A percentile compares a stretch with the other conserved stretches of the same genome.
These are phyloP conservation scores for Elephantulus edwardii DNA, from an alignment of 2,113 vertebrate species.

Conservation along the genomic window DNA sequence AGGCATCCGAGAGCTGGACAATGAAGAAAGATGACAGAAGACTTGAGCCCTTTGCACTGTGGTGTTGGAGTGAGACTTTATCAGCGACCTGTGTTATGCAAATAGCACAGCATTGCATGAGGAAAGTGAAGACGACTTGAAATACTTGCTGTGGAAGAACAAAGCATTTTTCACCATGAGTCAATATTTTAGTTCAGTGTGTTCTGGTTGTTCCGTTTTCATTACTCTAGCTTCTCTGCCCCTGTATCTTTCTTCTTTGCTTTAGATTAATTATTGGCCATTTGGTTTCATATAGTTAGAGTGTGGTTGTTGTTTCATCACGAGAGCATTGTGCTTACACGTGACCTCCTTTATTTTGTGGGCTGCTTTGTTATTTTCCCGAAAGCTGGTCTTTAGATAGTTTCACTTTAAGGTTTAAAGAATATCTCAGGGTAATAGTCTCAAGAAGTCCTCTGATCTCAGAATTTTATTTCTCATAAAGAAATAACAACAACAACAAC, in stretches of 20 bases:
- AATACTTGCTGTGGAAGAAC: too few species aligned
- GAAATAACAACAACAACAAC: too few species aligned
- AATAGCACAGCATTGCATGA: too few species aligned
- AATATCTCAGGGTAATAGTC: too few species aligned
- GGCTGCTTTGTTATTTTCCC: background rate
- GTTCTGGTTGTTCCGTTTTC: background rate
- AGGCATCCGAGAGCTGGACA: too few species aligned
- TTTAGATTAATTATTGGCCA: background rate
- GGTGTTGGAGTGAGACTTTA: too few species aligned
- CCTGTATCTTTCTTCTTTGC: background rate
- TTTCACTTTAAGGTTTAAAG: background rate
- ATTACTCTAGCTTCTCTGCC: background rate
- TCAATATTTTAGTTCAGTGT: background rate
- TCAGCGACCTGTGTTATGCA: too few species aligned
- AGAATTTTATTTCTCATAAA: background rate
- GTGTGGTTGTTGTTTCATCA: too few species aligned
- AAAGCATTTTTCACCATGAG: background rate
- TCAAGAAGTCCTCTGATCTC: background rate
- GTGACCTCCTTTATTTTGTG: background rate
- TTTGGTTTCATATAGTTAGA: background rate
- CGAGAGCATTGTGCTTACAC: too few species aligned
- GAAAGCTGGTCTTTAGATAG: background rate
- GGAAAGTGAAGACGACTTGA: too few species aligned
- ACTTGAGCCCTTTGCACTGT: too few species aligned
- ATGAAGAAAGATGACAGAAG: too few species aligned